Evolutionary conservation across 2,888 invertebrate genomes (phyloP).

Genomic region (Cotesia congregata): DNA sequence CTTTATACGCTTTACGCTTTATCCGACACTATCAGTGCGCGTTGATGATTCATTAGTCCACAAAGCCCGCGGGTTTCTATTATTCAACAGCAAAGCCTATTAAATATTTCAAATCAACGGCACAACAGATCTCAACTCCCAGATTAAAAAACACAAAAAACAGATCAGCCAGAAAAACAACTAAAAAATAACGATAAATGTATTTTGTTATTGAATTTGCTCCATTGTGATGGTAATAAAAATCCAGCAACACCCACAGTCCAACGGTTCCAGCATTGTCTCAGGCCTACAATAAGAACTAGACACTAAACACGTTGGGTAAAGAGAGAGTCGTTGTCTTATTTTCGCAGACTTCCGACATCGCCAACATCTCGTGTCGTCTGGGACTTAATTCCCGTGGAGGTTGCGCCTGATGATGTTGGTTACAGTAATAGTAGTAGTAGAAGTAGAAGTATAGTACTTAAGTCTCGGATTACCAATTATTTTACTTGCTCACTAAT

Average conservation of each 20-base stretch:
- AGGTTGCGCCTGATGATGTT: neutral
- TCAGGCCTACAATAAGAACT: neutral
- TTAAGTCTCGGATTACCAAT: slow-evolving; percentile 35
- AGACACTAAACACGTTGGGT: neutral
- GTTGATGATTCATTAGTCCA: neutral
- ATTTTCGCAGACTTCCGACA: slow-evolving; percentile 18
- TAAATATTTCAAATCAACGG: neutral
- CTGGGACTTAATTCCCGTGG: slow-evolving; percentile 27
- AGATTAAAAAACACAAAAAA: too few relatives aligned
- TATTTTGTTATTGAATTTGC: slow-evolving; percentile 1
- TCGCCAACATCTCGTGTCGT: slow-evolving; percentile 26
- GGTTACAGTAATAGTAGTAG: neutral
- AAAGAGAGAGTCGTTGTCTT: slow-evolving; percentile 1
- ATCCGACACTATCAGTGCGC: neutral
- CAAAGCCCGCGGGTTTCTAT: neutral
- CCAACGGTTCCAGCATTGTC: neutral
- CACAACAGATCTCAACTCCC: neutral
- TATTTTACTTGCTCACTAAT: slow-evolving; percentile 28
- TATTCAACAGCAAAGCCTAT: neutral
- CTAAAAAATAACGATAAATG: neutral
- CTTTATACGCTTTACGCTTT: neutral
- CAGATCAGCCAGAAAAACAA: too few relatives aligned
- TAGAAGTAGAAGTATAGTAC: neutral
- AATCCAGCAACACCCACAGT: neutral
- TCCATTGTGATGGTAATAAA: neutral